Base-by-base conservation (phyloP, 2,888 invertebrate genomes). In the Cancer borealis region DNA sequence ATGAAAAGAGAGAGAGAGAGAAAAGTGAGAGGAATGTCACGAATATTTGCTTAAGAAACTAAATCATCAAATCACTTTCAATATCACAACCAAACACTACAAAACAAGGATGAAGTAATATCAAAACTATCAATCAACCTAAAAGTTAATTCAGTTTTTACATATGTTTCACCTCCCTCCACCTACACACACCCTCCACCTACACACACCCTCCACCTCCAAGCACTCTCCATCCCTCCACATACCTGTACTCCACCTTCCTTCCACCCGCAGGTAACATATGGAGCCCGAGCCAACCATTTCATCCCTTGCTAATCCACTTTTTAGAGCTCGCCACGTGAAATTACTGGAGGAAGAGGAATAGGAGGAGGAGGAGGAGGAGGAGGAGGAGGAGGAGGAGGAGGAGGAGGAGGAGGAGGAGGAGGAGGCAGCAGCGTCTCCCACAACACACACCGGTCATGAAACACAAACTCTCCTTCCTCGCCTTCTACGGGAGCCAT, bases 211-310 rank as follows among this genome's bases (percentile, higher is more conserved):
- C 39, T 39, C 39, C n/a, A 0, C 73, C 21, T 5, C 0, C n/a
- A 73, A n/a, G n/a, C 73, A 26, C n/a, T 0, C 73, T n/a, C 73
- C 73, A 73, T n/a, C 21, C 0, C 21, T n/a, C 21, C 79, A 79
- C 79, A 79, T 30, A 79, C 79, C 66, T 66, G 79, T 26, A 30
- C 79, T 79, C 79, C 79, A 79, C 79, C 79, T 79, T 66, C 66
- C 26, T 14, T 79, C 79, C 79, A 79, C 79, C 79, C 8, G 1
- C 79, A 30, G 79, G 79, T 79, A 79, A 30, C 30, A 79, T 79
- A 79, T 79, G 79, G 30, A 79, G 79, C 79, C 14, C 8, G 26
- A 79, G 79, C 12, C 79, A 26, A 14, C 79, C 79, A 79, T 26
- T 79, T 79, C 79, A 79, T 79, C 79, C 79, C 26, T 30, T 30